Percentiles rank a stretch among this genome's conserved stretches.
These are phyloP conservation scores for Saguinus midas DNA, from an alignment of 2,113 vertebrate species.

Conservation along the genomic window DNA sequence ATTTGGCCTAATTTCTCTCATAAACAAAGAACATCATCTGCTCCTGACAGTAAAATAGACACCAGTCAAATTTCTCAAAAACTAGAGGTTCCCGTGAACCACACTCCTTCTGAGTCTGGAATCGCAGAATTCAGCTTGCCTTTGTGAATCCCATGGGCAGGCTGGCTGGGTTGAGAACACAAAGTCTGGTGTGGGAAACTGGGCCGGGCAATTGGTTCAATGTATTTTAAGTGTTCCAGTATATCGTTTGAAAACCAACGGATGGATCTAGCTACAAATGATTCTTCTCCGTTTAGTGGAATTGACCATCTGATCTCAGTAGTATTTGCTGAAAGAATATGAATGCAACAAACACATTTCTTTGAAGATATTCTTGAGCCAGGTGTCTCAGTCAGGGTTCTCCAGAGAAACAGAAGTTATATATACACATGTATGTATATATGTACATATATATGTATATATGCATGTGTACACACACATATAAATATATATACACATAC, in stretches of 20 bases:
- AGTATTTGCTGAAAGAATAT: neutral
- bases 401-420: neutral
- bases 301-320: neutral
- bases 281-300: neutral
- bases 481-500: no score
- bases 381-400: neutral
- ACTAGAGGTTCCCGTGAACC: constrained; percentile 33
- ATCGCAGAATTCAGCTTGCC: neutral
- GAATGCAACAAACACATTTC: neutral
- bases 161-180: neutral
- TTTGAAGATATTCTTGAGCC: neutral
- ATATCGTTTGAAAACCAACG: neutral
- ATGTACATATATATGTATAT: no score
- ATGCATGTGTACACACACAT: neutral
- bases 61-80: constrained; percentile 60
- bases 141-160: neutral
- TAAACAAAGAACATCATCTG: constrained; percentile 86
- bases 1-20: constrained; percentile 87
- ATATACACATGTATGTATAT: neutral
- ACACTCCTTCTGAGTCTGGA: neutral
- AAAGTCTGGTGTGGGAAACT: neutral
- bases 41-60: constrained; percentile 78
- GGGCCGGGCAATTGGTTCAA: neutral
- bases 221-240: neutral
- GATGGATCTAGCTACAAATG: neutral